Evolutionary conservation across 2,888 invertebrate genomes (phyloP).

Genomic region (Schrankia costaestrigalis): DNA sequence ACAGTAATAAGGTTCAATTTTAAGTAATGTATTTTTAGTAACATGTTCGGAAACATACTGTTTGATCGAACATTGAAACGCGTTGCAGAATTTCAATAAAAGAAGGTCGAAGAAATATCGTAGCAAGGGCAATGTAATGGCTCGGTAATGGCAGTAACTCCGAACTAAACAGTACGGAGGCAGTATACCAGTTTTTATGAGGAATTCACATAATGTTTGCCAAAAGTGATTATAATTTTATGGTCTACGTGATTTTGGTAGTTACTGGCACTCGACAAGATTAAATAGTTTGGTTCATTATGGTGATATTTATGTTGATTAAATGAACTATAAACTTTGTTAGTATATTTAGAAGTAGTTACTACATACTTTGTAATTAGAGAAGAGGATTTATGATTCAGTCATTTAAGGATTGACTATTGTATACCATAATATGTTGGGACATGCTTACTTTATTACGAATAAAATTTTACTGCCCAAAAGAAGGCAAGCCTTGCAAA

Average conservation of each 20-base stretch:
- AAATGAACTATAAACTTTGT: conserved; percentile 17
- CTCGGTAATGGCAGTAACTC: conserved; percentile 46
- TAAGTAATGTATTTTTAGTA: conserved; percentile 16
- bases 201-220: conserved; percentile 67
- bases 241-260: conserved; percentile 40
- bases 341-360: too few species aligned
- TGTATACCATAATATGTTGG: too few species aligned
- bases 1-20: conserved; percentile 11
- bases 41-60: conserved; percentile 20
- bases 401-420: too few species aligned
- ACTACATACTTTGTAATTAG: conserved; percentile 8
- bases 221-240: conserved; percentile 56
- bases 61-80: conserved; percentile 54
- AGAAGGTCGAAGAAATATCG: conserved; percentile 63
- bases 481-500: too few species aligned
- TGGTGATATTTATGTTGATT: conserved; percentile 16
- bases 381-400: conserved; percentile 1
- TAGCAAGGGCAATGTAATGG: conserved; percentile 34
- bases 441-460: too few species aligned
- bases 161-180: conserved; percentile 52
- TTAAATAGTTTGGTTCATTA: conserved; percentile 26
- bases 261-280: conserved; percentile 30
- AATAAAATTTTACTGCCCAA: too few species aligned
- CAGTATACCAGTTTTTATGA: conserved; percentile 67
- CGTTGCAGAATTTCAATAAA: conserved; percentile 74